Conservation (phyloP, 2,113 vertebrate species). For the Megalops atlanticus region DNA sequence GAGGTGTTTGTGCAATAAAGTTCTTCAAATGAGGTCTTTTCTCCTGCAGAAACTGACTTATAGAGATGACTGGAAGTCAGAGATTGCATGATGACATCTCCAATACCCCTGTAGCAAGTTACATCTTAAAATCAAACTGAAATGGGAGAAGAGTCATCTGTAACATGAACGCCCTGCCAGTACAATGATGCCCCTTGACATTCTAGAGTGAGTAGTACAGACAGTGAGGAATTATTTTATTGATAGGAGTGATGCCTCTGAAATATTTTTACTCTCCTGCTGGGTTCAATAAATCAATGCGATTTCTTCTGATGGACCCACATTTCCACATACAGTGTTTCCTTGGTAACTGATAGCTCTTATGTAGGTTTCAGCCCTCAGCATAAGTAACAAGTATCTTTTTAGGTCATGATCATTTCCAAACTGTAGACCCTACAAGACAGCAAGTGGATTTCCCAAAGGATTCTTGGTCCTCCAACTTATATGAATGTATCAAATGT, state of each 20-base stretch:
- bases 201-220: not conserved
- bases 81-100: not conserved
- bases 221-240: not conserved
- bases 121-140: not conserved
- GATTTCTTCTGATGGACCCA: conserved; percentile 1
- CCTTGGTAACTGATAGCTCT: conserved; percentile 26
- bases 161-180: not conserved
- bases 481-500: conserved; percentile 22
- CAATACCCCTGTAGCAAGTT: not conserved
- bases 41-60: no score
- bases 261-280: not conserved
- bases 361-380: conserved; percentile 51
- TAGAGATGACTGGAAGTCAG: conserved; percentile 6
- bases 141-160: not conserved
- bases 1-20: no score
- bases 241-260: not conserved
- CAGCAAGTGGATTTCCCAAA: conserved; percentile 30
- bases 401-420: conserved; percentile 25
- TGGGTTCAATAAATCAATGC: not conserved
- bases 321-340: not conserved
- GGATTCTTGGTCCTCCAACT: conserved; percentile 46
- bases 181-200: not conserved
- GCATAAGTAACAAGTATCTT: conserved; percentile 33
- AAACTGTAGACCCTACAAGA: conserved; percentile 36
- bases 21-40: no score